A percentile compares a stretch with the other conserved stretches of the same genome.
These are phyloP conservation scores for Lutraria rhynchaena DNA, from an alignment of 1,140 invertebrate genomes.

Conservation along the genomic window DNA sequence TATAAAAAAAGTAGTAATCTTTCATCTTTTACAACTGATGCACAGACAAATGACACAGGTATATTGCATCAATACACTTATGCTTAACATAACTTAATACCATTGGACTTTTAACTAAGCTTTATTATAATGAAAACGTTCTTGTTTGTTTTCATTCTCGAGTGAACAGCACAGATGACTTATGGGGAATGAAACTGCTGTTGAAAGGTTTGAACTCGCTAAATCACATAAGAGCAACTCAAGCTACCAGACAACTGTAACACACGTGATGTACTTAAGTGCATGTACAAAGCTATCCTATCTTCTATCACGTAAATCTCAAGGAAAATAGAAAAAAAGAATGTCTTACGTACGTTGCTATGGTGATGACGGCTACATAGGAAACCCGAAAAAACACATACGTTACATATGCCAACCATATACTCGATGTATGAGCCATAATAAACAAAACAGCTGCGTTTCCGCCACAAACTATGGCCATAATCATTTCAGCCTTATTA, in stretches of 20 bases:
- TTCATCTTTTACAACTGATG: too few relatives aligned
- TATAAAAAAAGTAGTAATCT: too few relatives aligned
- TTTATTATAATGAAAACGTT: too few relatives aligned
- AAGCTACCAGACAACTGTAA: background rate
- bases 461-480: constrained; percentile 21
- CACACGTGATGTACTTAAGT: background rate
- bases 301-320: background rate
- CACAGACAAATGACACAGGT: too few relatives aligned
- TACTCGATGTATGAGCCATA: constrained; percentile 20
- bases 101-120: too few relatives aligned
- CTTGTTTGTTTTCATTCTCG: too few relatives aligned
- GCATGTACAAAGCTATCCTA: background rate
- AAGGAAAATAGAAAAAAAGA: background rate
- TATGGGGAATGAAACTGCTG: too few relatives aligned
- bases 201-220: too few relatives aligned
- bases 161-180: too few relatives aligned
- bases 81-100: too few relatives aligned
- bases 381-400: constrained; percentile 37
- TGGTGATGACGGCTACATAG: constrained; percentile 34
- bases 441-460: constrained; percentile 32
- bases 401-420: constrained; percentile 34
- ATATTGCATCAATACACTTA: too few relatives aligned
- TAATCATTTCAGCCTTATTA: constrained; percentile 8
- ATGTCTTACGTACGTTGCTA: constrained; percentile 35
- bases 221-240: too few relatives aligned